Evolutionary conservation across 2,888 invertebrate genomes (phyloP).

Genomic region (Slavum lentiscoides): DNA sequence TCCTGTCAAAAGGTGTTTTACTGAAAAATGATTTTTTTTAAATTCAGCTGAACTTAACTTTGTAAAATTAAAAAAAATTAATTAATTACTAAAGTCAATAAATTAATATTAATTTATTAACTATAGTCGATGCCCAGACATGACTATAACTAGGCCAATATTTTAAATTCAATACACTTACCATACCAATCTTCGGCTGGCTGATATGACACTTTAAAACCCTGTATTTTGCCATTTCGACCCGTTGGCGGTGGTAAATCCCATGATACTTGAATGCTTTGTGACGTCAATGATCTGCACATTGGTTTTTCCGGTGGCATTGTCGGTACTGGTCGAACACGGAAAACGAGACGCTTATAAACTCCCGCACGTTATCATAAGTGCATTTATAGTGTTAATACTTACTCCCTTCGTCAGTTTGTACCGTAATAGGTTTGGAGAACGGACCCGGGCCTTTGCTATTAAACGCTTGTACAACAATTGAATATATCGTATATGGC

Average conservation of each 20-base stretch:
- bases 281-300: conserved; percentile 80
- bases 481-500: conserved; percentile 79
- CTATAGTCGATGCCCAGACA: too few relatives aligned
- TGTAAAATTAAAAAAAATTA: too few relatives aligned
- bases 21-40: too few relatives aligned
- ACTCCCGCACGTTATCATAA: neutral
- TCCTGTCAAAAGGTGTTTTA: too few relatives aligned
- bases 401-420: conserved; percentile 82
- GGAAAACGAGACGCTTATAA: neutral
- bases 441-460: conserved; percentile 84
- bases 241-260: conserved; percentile 79
- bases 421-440: conserved; percentile 76
- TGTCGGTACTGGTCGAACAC: conserved; percentile 72
- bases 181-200: conserved; percentile 80
- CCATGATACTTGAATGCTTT: conserved; percentile 84
- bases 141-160: too few relatives aligned
- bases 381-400: conserved; percentile 17
- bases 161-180: conserved; percentile 59
- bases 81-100: too few relatives aligned
- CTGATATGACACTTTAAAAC: conserved; percentile 81
- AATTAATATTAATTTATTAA: too few relatives aligned
- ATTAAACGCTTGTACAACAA: conserved; percentile 85
- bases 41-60: too few relatives aligned
- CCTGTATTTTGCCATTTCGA: conserved; percentile 82
- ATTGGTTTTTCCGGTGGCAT: conserved; percentile 80